Evolutionary conservation across 2,888 invertebrate species (phyloP).

Genomic region (Oxycera nigricornis): DNA sequence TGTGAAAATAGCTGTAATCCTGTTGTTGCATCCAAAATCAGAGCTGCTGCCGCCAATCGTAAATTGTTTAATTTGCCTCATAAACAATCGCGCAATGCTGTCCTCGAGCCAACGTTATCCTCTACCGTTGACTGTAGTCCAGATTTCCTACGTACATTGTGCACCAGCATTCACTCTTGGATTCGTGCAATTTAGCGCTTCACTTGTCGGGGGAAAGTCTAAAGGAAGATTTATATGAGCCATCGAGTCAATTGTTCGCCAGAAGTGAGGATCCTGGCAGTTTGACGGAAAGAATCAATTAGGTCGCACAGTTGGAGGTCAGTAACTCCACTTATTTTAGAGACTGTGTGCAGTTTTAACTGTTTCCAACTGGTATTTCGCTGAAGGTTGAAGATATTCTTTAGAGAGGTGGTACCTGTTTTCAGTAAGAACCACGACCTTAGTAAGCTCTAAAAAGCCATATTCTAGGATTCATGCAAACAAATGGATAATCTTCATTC

Average conservation of each 20-base stretch:
- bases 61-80: slow-evolving; percentile 64
- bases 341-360: slow-evolving; percentile 29
- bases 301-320: slow-evolving; percentile 24
- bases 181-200: slow-evolving; percentile 60
- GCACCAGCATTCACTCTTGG: neutral
- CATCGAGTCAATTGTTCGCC: slow-evolving; percentile 16
- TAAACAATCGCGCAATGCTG: slow-evolving; percentile 62
- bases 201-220: neutral
- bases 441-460: too few relatives aligned
- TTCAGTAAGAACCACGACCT: neutral
- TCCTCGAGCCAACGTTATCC: slow-evolving; percentile 31
- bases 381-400: neutral
- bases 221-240: slow-evolving; percentile 12
- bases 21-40: slow-evolving; percentile 31
- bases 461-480: too few relatives aligned
- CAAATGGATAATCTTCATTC: too few relatives aligned
- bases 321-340: slow-evolving; percentile 27
- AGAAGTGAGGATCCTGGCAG: slow-evolving; percentile 11
- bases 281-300: slow-evolving; percentile 35
- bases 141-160: neutral
- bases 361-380: neutral
- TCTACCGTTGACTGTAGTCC: neutral
- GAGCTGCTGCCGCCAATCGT: slow-evolving; percentile 55
- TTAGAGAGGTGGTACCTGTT: neutral
- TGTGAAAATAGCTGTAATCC: neutral